A percentile compares a stretch with the other conserved stretches of the same genome.
These are phyloP conservation scores for Mya arenaria DNA, from an alignment of 1,140 invertebrate species.

Conservation along the genomic window DNA sequence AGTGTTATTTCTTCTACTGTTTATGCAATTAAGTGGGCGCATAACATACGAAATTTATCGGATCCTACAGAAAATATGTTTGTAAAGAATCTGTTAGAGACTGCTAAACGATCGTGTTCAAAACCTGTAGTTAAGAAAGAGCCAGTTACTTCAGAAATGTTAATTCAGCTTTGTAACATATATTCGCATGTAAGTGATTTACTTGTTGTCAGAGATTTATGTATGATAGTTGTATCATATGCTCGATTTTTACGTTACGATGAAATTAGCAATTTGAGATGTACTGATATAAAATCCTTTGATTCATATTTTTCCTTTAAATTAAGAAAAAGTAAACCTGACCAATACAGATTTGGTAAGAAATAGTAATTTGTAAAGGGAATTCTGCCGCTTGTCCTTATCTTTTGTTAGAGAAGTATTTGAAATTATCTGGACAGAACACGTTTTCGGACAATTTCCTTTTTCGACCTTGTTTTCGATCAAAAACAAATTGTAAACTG, in stretches of 20 bases:
- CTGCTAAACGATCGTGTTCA: not conserved
- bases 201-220: conserved; percentile 32
- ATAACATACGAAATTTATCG: conserved; percentile 12
- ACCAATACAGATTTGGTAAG: conserved; percentile 58
- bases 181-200: conserved; percentile 9
- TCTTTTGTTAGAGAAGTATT: conserved; percentile 54
- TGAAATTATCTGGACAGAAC: not conserved
- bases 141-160: conserved; percentile 2
- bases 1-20: conserved; percentile 4
- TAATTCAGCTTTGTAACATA: conserved; percentile 20
- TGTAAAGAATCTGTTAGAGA: not conserved
- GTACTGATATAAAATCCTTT: conserved; percentile 48
- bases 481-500: conserved; percentile 22
- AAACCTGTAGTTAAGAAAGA: conserved; percentile 31
- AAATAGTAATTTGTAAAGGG: conserved; percentile 57
- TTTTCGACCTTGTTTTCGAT: conserved; percentile 54
- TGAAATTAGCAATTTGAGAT: conserved; percentile 50
- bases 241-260: conserved; percentile 51
- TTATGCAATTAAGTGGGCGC: conserved; percentile 17
- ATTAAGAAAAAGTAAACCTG: conserved; percentile 58
- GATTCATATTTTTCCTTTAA: conserved; percentile 38
- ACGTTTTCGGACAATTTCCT: conserved; percentile 29
- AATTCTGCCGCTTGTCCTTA: conserved; percentile 53
- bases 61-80: not conserved
- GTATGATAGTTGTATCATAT: conserved; percentile 40